Percentiles rank a stretch among this genome's conserved stretches.
phyloP scores from a whole-genome alignment of 2,797 vertebrate genomes.

The Oreonectes daqikongensis region DNA sequence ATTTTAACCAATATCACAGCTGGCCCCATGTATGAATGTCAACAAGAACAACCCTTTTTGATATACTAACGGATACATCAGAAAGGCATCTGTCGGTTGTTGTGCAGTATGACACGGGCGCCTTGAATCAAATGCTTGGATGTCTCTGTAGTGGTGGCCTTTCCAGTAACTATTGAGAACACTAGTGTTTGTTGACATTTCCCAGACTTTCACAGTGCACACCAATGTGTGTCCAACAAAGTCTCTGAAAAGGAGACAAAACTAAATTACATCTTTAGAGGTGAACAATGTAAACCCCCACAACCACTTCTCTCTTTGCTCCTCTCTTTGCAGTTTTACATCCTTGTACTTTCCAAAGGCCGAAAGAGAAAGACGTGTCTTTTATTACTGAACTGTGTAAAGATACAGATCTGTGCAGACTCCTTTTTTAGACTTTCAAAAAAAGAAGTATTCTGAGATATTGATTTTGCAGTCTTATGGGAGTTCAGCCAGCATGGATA shows the following conservation, averaged over 20 bases:
- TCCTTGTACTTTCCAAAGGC: background rate
- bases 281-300: slow-evolving; percentile 4
- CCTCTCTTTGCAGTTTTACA: background rate
- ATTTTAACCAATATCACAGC: slow-evolving; percentile 23
- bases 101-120: slow-evolving; percentile 53
- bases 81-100: slow-evolving; percentile 14
- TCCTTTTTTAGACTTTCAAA: background rate
- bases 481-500: too few relatives aligned
- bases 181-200: slow-evolving; percentile 75
- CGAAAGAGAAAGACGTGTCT: background rate
- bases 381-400: background rate
- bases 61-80: slow-evolving; percentile 32
- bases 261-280: slow-evolving; percentile 51
- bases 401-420: background rate
- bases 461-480: background rate
- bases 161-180: slow-evolving; percentile 59
- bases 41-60: slow-evolving; percentile 12
- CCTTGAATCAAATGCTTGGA: slow-evolving; percentile 64
- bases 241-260: slow-evolving; percentile 46
- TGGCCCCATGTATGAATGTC: slow-evolving; percentile 12
- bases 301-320: background rate
- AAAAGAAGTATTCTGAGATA: background rate
- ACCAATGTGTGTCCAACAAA: slow-evolving; percentile 58
- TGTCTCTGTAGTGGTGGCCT: slow-evolving; percentile 60
- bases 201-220: slow-evolving; percentile 67